Conservation (phyloP, 2,797 vertebrate species). For the Cynopterus sphinx region DNA sequence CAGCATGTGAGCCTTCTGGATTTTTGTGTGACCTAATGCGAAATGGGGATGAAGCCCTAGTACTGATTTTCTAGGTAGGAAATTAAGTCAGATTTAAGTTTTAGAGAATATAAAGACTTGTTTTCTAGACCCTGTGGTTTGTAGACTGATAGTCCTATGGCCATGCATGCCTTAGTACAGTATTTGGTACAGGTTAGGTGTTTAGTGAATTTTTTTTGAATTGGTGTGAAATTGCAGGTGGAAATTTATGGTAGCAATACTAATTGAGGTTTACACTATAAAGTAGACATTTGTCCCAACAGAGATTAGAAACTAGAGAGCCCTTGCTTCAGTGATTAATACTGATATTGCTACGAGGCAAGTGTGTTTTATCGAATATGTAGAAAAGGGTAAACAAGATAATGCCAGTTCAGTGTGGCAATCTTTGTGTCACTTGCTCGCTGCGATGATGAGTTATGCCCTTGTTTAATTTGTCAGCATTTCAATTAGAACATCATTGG, state of each 20-base stretch:
- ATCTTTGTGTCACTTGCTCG: slow-evolving; percentile 59
- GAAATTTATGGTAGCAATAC: slow-evolving; percentile 31
- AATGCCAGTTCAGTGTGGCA: slow-evolving; percentile 33
- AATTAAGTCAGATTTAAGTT: neutral
- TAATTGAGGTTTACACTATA: slow-evolving; percentile 51
- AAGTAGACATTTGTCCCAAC: neutral
- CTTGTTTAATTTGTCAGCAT: slow-evolving; percentile 76
- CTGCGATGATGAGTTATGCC: slow-evolving; percentile 70
- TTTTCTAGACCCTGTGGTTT: neutral
- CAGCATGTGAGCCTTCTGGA: neutral
- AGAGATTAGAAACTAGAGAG: slow-evolving; percentile 44
- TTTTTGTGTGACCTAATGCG: neutral
- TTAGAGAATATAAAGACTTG: neutral
- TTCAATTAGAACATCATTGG: slow-evolving; percentile 75
- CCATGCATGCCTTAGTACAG: neutral
- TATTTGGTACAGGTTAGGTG: neutral
- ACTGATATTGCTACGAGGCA: slow-evolving; percentile 33
- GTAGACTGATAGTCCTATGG: neutral
- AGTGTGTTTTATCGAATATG: slow-evolving; percentile 5
- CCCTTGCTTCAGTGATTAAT: slow-evolving; percentile 34
- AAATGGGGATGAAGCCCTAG: neutral
- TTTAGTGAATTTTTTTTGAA: slow-evolving; percentile 49
- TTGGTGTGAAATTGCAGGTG: slow-evolving; percentile 18
- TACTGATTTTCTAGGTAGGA: neutral
- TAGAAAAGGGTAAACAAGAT: slow-evolving; percentile 63